Conservation (phyloP, 2,888 invertebrate species). For the Synergus itoensis region DNA sequence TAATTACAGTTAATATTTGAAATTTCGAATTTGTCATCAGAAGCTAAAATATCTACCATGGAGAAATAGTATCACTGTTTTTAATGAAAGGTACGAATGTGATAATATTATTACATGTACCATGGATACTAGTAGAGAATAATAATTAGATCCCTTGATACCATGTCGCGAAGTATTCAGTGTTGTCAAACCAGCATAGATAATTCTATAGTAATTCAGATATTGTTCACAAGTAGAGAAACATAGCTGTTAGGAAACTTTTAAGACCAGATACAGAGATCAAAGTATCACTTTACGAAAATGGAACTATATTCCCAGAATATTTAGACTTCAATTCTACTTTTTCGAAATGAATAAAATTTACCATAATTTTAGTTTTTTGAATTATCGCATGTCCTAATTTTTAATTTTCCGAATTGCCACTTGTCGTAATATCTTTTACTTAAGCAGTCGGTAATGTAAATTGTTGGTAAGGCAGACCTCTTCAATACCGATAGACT, state of each 20-base stretch:
- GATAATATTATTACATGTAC: not conserved
- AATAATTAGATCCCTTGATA: not conserved
- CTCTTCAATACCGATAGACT: no score
- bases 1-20: not conserved
- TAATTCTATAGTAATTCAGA: not conserved
- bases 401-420: no score
- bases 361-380: no score
- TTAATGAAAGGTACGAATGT: not conserved
- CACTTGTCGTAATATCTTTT: no score
- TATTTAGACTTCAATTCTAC: not conserved
- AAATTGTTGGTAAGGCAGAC: no score
- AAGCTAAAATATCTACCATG: not conserved
- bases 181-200: not conserved
- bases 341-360: no score
- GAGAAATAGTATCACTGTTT: not conserved
- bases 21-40: not conserved
- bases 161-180: not conserved
- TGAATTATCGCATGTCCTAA: no score
- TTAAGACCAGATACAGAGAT: not conserved
- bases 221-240: not conserved
- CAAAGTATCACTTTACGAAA: constrained; percentile 15
- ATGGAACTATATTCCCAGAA: constrained; percentile 3
- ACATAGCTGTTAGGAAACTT: not conserved
- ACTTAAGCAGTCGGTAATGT: no score
- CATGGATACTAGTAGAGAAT: not conserved